Evolutionary conservation across 2,888 invertebrate genomes (phyloP).

Genomic region (Siphlonurus alternatus): DNA sequence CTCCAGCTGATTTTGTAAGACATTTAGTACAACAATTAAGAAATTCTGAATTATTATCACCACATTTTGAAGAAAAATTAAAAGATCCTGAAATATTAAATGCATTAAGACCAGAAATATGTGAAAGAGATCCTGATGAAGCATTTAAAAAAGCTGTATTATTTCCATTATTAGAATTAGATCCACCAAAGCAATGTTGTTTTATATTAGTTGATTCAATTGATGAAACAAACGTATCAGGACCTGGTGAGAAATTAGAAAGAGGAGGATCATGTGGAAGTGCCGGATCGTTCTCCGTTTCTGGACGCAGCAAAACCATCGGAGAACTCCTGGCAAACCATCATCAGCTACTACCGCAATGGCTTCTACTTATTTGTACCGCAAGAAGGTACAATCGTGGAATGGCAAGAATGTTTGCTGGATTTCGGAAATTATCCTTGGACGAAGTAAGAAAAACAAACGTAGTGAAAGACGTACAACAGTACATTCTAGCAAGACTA

Average conservation of each 20-base stretch:
- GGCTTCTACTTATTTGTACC: slow-evolving; percentile 80
- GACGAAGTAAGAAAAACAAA: slow-evolving; percentile 80
- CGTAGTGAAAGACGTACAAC: slow-evolving; percentile 88
- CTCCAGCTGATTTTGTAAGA: slow-evolving; percentile 69
- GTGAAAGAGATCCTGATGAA: slow-evolving; percentile 79
- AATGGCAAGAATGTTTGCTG: slow-evolving; percentile 46
- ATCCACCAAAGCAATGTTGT: slow-evolving; percentile 61
- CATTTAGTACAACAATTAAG: slow-evolving; percentile 71
- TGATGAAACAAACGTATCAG: slow-evolving; percentile 45
- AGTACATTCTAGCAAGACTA: slow-evolving; percentile 78
- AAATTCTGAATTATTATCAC: slow-evolving; percentile 22
- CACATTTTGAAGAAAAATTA: slow-evolving; percentile 65
- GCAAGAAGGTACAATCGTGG: slow-evolving; percentile 31
- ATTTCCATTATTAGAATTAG: slow-evolving; percentile 71
- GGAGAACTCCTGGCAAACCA: slow-evolving; percentile 75
- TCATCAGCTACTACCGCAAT: slow-evolving; percentile 80
- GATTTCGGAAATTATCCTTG: slow-evolving; percentile 79
- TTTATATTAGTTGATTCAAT: slow-evolving; percentile 84
- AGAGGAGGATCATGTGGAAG: slow-evolving; percentile 5
- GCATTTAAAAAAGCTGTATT: slow-evolving; percentile 77
- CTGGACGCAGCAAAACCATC: slow-evolving; percentile 40
- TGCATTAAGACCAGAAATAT: slow-evolving; percentile 59
- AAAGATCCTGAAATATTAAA: slow-evolving; percentile 68
- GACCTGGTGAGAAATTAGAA: slow-evolving; percentile 2
- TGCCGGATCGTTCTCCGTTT: slow-evolving; percentile 11